These are phyloP conservation scores for Scaptomyza cyrtandrae DNA, from an alignment of 2,888 invertebrate species.

Conservation along the genomic window DNA sequence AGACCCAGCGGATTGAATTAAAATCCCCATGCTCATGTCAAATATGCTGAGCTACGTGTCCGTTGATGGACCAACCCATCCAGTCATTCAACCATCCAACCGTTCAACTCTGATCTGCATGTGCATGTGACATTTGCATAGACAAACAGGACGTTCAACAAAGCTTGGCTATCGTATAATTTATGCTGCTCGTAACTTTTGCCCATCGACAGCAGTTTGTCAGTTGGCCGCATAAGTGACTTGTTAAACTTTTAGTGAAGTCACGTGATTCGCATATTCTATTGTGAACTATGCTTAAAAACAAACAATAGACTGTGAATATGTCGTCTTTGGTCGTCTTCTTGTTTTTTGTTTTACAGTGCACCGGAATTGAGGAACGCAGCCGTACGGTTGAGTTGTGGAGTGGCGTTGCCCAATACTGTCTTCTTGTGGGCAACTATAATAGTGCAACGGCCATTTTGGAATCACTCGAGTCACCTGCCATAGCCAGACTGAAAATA, in stretches of 20 bases:
- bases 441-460: constrained; percentile 84
- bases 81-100: not conserved
- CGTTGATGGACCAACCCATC: constrained; percentile 28
- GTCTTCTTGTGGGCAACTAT: constrained; percentile 84
- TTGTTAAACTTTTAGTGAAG: constrained; percentile 62
- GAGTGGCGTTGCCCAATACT: constrained; percentile 85
- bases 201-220: constrained; percentile 67
- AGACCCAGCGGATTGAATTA: constrained; percentile 55
- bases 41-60: constrained; percentile 21
- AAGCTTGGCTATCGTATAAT: constrained; percentile 46
- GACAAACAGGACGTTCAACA: constrained; percentile 5
- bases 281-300: constrained; percentile 36
- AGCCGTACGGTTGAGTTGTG: constrained; percentile 84
- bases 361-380: constrained; percentile 83
- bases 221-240: constrained; percentile 55
- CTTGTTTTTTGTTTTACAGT: constrained; percentile 62
- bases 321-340: not conserved
- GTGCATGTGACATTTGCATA: constrained; percentile 26
- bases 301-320: constrained; percentile 2
- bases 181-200: constrained; percentile 64
- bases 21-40: constrained; percentile 53
- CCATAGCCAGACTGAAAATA: constrained; percentile 84
- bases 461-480: constrained; percentile 84
- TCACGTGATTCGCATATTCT: constrained; percentile 56
- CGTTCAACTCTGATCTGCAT: not conserved